A percentile compares a stretch with the other conserved stretches of the same genome.
phyloP scores from a whole-genome alignment of 2,113 vertebrate genomes.

The Sebastes schlegelii region DNA sequence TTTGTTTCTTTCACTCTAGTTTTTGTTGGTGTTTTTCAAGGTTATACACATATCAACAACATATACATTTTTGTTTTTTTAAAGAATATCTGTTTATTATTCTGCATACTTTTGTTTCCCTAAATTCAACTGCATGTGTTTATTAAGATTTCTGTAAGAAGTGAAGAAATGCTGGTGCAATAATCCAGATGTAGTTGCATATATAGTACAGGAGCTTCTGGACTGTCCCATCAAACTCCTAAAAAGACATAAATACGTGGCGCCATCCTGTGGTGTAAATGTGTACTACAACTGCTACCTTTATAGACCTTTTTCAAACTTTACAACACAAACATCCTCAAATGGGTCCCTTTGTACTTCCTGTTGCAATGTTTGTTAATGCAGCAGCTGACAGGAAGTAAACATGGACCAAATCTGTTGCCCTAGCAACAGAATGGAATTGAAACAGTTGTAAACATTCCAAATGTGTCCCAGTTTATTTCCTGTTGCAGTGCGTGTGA shows the following conservation, averaged over 20 bases:
- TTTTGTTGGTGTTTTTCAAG: no score
- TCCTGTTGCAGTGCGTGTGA: no score
- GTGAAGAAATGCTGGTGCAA: neutral
- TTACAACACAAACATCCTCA: no score
- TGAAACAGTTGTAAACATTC: no score
- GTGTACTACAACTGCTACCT: neutral
- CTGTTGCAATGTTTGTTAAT: no score
- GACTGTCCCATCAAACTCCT: neutral
- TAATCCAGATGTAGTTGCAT: neutral
- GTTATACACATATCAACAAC: no score
- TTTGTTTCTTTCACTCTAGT: no score
- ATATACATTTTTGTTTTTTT: neutral
- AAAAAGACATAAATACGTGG: constrained; percentile 5
- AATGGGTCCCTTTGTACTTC: no score
- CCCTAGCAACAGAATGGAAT: no score
- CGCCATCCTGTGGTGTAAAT: constrained; percentile 57
- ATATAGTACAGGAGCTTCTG: neutral
- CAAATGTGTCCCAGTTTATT: no score
- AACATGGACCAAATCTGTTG: no score
- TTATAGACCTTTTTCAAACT: neutral
- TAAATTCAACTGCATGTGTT: neutral
- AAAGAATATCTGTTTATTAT: neutral
- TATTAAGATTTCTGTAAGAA: neutral
- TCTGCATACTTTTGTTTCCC: neutral
- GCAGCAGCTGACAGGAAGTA: no score